Evolutionary conservation across 64 coral and sea anemone genomes (phyloP), one percentile per base, ranked within the genome.

Genomic region (Actinia tenebrosa): DNA sequence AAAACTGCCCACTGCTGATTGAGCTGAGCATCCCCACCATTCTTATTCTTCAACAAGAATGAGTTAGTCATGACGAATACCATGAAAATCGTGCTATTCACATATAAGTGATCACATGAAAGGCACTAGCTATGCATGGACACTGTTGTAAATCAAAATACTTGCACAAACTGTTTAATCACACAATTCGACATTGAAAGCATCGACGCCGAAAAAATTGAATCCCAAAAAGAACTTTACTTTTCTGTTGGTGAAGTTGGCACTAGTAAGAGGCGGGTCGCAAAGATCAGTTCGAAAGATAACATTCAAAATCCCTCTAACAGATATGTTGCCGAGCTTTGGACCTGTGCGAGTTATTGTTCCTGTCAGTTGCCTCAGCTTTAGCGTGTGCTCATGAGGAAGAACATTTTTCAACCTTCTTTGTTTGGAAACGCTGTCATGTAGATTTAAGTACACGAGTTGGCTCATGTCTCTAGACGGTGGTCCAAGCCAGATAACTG

Each of bases 171-270:
- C 18, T 64, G 27, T 71, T 42, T 82, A 37, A 22, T 43, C 78
- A 82, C 59, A 60, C 16, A 84, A 23, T 63, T 37, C 45, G 47
- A 93, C 92, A 53, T 93, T 93, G 77, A 89, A 95, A 1, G 89
- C 93, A 46, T 95, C 89, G 42, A 86, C 3, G 16, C 93, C 93
- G 88, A 95, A 95, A 44, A 82, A 95, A 6, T 44, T 95, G 47
- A 95, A 95, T 16, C 88, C 93, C 25, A 95, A 30, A 45, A 46
- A 91, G 44, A 95, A 95, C n/a, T 82, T 10, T 10, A 95, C 93
- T 69, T 86, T 91, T 18, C 22, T 79, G 63, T 95, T 66, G 3
- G 8, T 7, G 87, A 88, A 86, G 0, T 26, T 10, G 10, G 42
- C 72, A 44, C 93, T 88, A 3, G 16, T 66, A 10, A 95, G 83